These are phyloP conservation scores for Timandra comae DNA, from an alignment of 2,888 invertebrate species.

Conservation along the genomic window DNA sequence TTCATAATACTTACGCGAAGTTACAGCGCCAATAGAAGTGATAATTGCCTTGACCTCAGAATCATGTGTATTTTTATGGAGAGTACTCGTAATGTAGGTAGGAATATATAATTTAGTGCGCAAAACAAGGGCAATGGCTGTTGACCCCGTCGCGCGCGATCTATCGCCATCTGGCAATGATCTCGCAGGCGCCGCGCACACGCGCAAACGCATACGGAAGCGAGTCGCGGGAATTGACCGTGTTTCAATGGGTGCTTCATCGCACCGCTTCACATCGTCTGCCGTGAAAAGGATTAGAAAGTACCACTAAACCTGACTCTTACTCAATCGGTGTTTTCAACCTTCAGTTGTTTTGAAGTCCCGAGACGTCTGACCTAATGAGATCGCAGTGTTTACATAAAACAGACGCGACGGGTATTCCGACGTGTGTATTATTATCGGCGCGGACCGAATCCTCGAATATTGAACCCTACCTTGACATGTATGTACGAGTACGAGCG, in stretches of 20 bases:
- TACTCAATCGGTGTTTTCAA: conserved; percentile 32
- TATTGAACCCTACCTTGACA: conserved; percentile 77
- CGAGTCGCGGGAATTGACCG: conserved; percentile 59
- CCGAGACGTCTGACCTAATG: conserved; percentile 51
- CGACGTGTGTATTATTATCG: conserved; percentile 57
- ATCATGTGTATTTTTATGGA: conserved; percentile 32
- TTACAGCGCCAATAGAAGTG: conserved; percentile 23
- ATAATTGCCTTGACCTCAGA: conserved; percentile 50
- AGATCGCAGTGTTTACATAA: conserved; percentile 53
- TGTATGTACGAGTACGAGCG: conserved; percentile 66
- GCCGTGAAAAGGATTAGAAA: conserved; percentile 54
- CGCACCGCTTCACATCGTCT: conserved; percentile 38
- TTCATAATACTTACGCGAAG: conserved; percentile 3
- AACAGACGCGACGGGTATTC: conserved; percentile 55
- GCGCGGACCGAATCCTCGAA: conserved; percentile 65
- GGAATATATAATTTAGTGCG: conserved; percentile 58
- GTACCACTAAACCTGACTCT: conserved; percentile 32
- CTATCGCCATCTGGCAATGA: conserved; percentile 74
- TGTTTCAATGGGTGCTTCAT: conserved; percentile 62
- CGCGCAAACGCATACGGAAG: conserved; percentile 57
- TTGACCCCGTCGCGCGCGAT: conserved; percentile 71
- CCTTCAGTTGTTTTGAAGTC: conserved; percentile 27
- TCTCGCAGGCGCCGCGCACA: conserved; percentile 57
- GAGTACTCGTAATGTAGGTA: conserved; percentile 36
- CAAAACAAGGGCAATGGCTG: conserved; percentile 74